phyloP scores from a whole-genome alignment of 2,113 vertebrate genomes.

The Tyrannus savana region DNA sequence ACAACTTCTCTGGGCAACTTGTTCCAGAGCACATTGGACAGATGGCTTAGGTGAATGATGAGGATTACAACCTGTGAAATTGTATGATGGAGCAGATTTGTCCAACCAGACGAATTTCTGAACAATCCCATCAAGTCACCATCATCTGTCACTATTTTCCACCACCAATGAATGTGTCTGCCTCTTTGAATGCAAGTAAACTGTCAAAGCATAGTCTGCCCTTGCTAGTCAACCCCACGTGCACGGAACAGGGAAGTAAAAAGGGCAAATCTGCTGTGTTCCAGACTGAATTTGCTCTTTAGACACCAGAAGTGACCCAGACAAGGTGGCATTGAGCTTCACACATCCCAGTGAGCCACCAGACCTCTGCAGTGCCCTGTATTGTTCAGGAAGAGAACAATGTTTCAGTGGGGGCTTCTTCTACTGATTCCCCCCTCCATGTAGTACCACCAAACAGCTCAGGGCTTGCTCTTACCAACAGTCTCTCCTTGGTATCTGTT shows the following conservation, averaged over 20 bases:
- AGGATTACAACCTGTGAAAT: fast-evolving
- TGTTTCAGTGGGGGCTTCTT: neutral
- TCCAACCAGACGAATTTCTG: neutral
- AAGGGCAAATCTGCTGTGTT: neutral
- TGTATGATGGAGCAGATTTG: neutral
- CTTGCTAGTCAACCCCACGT: neutral
- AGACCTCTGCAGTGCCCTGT: neutral
- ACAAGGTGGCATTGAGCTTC: neutral
- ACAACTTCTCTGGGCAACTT: neutral
- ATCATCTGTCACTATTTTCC: neutral
- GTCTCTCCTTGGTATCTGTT: neutral
- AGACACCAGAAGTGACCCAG: neutral
- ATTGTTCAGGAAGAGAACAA: neutral
- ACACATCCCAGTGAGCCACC: neutral
- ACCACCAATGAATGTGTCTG: neutral
- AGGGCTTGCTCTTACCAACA: neutral
- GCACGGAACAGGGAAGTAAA: neutral
- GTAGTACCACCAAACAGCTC: neutral
- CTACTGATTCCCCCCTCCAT: neutral
- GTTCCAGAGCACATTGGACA: neutral
- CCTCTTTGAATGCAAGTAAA: neutral
- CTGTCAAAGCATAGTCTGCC: neutral
- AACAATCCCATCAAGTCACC: neutral
- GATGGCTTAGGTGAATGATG: neutral
- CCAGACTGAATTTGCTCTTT: neutral